Evolutionary conservation across 2,888 invertebrate genomes (phyloP), one percentile per base, ranked within the genome.

Genomic region (Idaea dimidiata): DNA sequence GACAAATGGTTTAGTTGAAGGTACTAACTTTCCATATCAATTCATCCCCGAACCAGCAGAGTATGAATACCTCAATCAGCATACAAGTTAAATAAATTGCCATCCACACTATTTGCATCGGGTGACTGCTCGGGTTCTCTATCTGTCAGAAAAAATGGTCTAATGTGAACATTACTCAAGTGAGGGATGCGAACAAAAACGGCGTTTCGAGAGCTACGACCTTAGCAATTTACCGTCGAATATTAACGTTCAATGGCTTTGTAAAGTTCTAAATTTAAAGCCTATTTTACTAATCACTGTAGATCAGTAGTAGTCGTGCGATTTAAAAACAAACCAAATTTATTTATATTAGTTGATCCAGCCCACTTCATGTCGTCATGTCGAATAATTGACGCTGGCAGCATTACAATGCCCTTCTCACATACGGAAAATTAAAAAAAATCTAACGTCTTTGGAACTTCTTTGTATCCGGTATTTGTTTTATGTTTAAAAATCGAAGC

Each of bases 21-120:
- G 55, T 67, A 74, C 72, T 59, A 72, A 91, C 93, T 88, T 91
- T 91, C 81, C 87, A 86, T 74, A 92, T 92, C 65, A 93, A 81
- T 74, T 90, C 91, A 73, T 93, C 86, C 57, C 93, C 93, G 69
- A 89, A 93, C 93, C 92, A 93, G 76, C 93, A 93, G 59, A 90
- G 77, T 76, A 93, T 93, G 75, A 91, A 93, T 56, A 93, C 90
- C 77, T 93, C 93, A 69, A 88, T 83, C 74, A 93, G 80, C 93
- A 93, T 93, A 72, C 93, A 93, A 60, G 89, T 86, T 68, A 93
- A 78, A 75, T 93, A 93, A 67, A 92, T 87, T 17, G 87, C 86
- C 88, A 91, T 91, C 93, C 93, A 93, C 65, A 86, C 82, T 70
- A 93, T 90, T 81, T 93, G 92, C 82, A 92, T 86, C 59, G 88